Conservation (phyloP, 2,888 invertebrate species). For the Xiphydria camelus region DNA sequence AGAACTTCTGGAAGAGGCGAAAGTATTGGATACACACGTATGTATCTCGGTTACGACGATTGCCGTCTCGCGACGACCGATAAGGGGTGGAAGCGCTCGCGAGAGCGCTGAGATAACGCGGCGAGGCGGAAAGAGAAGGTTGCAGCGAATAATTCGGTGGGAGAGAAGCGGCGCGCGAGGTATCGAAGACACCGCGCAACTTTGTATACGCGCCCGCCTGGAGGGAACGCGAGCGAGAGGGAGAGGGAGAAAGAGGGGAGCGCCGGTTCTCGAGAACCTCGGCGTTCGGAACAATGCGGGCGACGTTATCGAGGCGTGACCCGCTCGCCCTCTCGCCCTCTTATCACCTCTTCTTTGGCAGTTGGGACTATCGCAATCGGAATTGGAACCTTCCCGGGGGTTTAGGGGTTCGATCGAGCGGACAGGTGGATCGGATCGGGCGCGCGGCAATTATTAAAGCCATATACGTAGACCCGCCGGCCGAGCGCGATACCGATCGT, state of each 20-base stretch:
- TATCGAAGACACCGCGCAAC: slow-evolving; percentile 20
- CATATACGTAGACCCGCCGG: too few species aligned
- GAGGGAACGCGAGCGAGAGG: not conserved
- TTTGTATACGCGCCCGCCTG: slow-evolving; percentile 4
- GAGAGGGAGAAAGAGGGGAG: not conserved
- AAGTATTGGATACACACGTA: too few species aligned
- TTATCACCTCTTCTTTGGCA: slow-evolving; percentile 22
- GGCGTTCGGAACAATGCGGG: slow-evolving; percentile 42
- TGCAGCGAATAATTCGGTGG: slow-evolving; percentile 4
- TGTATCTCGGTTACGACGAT: too few species aligned
- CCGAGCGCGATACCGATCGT: too few species aligned
- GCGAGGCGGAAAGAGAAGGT: slow-evolving; percentile 4
- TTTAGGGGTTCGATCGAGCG: too few species aligned
- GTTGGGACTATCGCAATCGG: slow-evolving; percentile 24
- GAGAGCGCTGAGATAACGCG: slow-evolving; percentile 24
- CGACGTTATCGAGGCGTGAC: slow-evolving; percentile 31
- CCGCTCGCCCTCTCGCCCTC: not conserved
- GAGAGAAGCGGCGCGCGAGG: slow-evolving; percentile 2
- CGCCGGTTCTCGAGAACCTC: slow-evolving; percentile 22
- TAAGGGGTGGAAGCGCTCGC: slow-evolving; percentile 17
- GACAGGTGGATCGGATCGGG: too few species aligned
- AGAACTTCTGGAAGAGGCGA: not conserved
- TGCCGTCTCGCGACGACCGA: slow-evolving; percentile 1
- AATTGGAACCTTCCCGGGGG: slow-evolving; percentile 7
- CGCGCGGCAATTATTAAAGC: too few species aligned